These are phyloP conservation scores for Drosophila simulans DNA, from an alignment of 1,140 invertebrate species.

Conservation along the genomic window DNA sequence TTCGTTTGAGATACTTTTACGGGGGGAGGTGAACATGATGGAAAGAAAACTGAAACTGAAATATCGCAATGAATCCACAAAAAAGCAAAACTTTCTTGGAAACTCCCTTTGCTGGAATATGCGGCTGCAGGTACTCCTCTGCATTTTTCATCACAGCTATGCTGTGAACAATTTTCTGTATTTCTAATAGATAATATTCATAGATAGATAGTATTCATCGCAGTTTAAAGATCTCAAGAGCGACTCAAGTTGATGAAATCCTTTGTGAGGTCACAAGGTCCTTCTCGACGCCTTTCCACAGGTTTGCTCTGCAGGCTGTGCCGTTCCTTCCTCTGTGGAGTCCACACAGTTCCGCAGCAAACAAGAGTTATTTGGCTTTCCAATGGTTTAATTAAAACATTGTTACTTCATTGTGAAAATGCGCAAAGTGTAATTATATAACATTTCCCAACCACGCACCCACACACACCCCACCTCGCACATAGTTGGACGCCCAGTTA, in stretches of 20 bases:
- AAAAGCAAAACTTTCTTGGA: background rate
- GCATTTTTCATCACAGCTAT: no score
- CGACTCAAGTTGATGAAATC: no score
- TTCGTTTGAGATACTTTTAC: background rate
- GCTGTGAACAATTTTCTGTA: no score
- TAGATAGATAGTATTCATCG: no score
- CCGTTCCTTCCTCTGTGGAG: slow-evolving; percentile 1
- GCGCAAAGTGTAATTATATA: slow-evolving; percentile 82
- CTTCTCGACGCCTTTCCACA: background rate
- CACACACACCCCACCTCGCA: slow-evolving; percentile 5
- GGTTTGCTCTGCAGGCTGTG: background rate
- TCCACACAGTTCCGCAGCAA: slow-evolving; percentile 60
- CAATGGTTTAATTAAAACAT: slow-evolving; percentile 83
- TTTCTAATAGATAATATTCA: no score
- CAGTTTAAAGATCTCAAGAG: no score
- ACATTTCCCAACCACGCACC: slow-evolving; percentile 68
- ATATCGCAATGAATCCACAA: no score
- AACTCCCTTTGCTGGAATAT: background rate
- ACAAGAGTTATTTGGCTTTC: slow-evolving; percentile 81
- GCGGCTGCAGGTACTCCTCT: no score
- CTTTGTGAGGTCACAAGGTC: background rate
- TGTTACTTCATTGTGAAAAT: slow-evolving; percentile 83
- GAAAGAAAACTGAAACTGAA: background rate
- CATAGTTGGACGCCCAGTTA: slow-evolving; percentile 32
- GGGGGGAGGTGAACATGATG: background rate